Conservation (phyloP, 2,113 vertebrate genomes). For the Prionailurus bengalensis region DNA sequence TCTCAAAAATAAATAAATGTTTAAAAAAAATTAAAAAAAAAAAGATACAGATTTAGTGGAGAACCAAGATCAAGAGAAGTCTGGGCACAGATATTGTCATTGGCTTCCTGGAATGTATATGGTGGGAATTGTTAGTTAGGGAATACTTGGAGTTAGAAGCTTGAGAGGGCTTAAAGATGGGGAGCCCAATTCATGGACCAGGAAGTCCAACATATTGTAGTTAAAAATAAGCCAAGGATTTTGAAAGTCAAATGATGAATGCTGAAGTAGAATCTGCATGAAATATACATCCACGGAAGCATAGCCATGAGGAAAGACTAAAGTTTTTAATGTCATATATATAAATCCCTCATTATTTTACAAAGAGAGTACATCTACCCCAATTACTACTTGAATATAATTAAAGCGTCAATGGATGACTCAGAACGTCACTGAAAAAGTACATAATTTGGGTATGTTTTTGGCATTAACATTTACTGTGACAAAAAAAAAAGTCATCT, state of each 20-base stretch:
- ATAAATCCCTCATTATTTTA: background rate
- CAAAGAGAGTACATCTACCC: background rate
- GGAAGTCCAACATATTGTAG: background rate
- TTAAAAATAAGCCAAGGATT: background rate
- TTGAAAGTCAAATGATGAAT: background rate
- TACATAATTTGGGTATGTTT: background rate
- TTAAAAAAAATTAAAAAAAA: no score
- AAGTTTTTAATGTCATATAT: background rate
- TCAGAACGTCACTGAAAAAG: conserved; percentile 12
- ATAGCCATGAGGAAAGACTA: background rate
- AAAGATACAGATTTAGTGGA: background rate
- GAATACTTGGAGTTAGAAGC: background rate
- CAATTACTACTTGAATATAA: background rate
- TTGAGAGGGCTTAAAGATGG: background rate
- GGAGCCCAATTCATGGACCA: background rate
- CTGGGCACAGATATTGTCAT: background rate
- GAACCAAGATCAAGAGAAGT: background rate
- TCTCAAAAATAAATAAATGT: no score
- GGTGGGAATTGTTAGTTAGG: background rate
- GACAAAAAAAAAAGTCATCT: background rate
- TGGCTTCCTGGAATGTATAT: background rate
- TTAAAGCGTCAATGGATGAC: background rate
- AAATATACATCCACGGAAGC: background rate
- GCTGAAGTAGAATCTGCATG: background rate
- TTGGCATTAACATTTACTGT: background rate